These are phyloP conservation scores for Koerneria pararmatus DNA, from an alignment of 2,888 invertebrate species.

Conservation along the genomic window DNA sequence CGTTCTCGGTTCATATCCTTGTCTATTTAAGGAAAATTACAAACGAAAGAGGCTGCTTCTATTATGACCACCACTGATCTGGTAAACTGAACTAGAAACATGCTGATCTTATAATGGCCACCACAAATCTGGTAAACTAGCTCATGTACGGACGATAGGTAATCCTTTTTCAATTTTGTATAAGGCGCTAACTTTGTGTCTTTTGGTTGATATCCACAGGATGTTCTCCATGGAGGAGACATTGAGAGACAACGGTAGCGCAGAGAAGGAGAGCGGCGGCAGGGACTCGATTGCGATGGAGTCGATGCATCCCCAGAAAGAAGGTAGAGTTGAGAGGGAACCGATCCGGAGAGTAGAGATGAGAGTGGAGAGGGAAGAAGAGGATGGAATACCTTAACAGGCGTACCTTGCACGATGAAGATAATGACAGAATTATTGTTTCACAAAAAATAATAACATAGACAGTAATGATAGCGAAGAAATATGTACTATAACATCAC, in stretches of 20 bases:
- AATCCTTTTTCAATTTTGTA: background rate
- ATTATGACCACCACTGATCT: too few species aligned
- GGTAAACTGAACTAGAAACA: too few species aligned
- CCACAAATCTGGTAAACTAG: too few species aligned
- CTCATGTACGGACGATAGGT: background rate
- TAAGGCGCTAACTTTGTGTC: constrained; percentile 9
- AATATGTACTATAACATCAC: too few species aligned
- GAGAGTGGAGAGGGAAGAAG: constrained; percentile 21
- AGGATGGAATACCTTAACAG: constrained; percentile 22
- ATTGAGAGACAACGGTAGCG: constrained; percentile 7
- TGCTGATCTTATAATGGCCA: too few species aligned
- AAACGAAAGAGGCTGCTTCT: too few species aligned
- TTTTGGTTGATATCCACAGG: constrained; percentile 3
- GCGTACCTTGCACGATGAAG: too few species aligned
- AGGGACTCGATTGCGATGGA: constrained; percentile 10
- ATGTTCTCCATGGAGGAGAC: background rate
- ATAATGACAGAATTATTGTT: too few species aligned
- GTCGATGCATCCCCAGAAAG: constrained; percentile 28
- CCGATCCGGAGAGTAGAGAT: constrained; percentile 14
- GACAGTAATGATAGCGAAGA: too few species aligned
- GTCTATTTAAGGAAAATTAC: too few species aligned
- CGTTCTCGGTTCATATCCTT: too few species aligned
- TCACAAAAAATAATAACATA: too few species aligned
- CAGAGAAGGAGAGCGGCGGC: constrained; percentile 16
- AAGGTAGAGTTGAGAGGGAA: constrained; percentile 11